Conservation (phyloP, 2,888 invertebrate species). For the Glaucopsyche alexis region DNA sequence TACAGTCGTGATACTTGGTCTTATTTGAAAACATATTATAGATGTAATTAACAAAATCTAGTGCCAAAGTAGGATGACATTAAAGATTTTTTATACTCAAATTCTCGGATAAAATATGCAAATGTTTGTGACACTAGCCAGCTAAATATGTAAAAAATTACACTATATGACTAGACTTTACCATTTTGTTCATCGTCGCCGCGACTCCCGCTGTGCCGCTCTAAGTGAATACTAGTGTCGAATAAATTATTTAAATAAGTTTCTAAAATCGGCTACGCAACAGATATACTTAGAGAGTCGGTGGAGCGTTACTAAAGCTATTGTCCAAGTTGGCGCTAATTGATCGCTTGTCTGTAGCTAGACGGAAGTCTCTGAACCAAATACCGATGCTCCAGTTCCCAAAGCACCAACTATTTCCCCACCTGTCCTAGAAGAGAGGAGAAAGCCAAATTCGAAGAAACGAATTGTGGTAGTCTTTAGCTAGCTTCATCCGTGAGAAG, state of each 20-base stretch:
- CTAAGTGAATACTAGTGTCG: constrained; percentile 10
- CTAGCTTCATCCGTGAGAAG: too few species aligned
- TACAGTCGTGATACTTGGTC: too few species aligned
- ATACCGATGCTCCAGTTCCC: not conserved
- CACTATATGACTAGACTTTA: not conserved
- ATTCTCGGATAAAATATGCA: not conserved
- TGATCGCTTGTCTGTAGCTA: not conserved
- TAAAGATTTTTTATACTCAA: too few species aligned
- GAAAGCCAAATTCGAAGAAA: not conserved
- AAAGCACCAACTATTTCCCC: not conserved
- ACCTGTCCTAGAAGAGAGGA: not conserved
- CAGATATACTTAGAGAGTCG: not conserved
- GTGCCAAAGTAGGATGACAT: too few species aligned
- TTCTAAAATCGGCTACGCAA: constrained; percentile 12
- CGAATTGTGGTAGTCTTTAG: not conserved
- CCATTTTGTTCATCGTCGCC: not conserved
- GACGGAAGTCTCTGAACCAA: not conserved
- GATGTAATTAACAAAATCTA: too few species aligned
- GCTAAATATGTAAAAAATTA: constrained; percentile 1
- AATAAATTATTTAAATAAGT: constrained; percentile 20
- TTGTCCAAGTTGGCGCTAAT: constrained; percentile 1
- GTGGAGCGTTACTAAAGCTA: not conserved
- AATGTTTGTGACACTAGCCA: not conserved
- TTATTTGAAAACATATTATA: too few species aligned
- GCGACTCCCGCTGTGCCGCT: constrained; percentile 1